Percentiles rank a stretch among this genome's conserved stretches.
phyloP scores from a whole-genome alignment of 2,113 vertebrate species.

The Paralichthys olivaceus region DNA sequence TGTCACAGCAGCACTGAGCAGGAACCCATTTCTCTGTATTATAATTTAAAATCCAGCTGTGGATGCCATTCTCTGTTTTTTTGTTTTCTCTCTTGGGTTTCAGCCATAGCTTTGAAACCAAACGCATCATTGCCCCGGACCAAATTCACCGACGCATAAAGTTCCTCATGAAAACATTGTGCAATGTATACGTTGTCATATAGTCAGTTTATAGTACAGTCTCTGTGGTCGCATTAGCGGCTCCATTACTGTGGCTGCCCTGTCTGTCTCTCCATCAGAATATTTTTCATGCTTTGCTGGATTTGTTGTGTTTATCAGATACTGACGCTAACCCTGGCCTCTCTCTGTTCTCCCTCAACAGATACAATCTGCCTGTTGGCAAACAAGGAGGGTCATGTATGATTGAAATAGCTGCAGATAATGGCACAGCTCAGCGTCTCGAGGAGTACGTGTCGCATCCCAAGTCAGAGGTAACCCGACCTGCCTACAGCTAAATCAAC shows the following conservation, averaged over 20 bases:
- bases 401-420: conserved; percentile 86
- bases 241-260: conserved; percentile 59
- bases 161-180: conserved; percentile 46
- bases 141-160: conserved; percentile 45
- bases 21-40: conserved; percentile 38
- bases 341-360: conserved; percentile 69
- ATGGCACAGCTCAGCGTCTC: conserved; percentile 77
- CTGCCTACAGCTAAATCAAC: conserved; percentile 37
- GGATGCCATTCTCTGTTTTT: conserved; percentile 40
- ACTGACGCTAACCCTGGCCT: conserved; percentile 67
- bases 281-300: conserved; percentile 76
- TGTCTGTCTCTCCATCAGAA: conserved; percentile 59
- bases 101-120: conserved; percentile 28
- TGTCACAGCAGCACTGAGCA: conserved; percentile 31
- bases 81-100: conserved; percentile 55
- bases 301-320: conserved; percentile 73
- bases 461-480: conserved; percentile 81
- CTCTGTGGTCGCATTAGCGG: conserved; percentile 68
- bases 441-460: conserved; percentile 69
- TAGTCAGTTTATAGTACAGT: conserved; percentile 53
- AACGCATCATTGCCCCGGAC: conserved; percentile 55
- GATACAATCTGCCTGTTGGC: conserved; percentile 83
- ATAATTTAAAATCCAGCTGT: conserved; percentile 63
- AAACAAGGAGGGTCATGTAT: conserved; percentile 80
- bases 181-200: conserved; percentile 42